Evolutionary conservation across 2,797 vertebrate genomes (phyloP).

Genomic region (Bovichtus variegatus): DNA sequence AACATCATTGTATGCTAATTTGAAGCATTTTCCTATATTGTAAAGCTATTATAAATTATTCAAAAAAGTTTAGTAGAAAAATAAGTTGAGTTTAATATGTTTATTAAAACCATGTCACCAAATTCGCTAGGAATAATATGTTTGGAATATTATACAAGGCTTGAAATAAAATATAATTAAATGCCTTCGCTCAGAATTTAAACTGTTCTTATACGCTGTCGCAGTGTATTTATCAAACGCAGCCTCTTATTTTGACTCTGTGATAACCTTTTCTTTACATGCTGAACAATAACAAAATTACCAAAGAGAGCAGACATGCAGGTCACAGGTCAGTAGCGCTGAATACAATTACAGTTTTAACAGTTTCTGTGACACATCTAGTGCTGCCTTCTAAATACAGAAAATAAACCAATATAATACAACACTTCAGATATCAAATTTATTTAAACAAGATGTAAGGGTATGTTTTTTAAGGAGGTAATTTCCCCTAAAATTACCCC

Average conservation of each 20-base stretch:
- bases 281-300: slow-evolving; percentile 9
- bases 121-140: slow-evolving; percentile 1
- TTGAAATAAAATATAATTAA: neutral
- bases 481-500: neutral
- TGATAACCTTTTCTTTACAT: neutral
- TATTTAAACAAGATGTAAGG: neutral
- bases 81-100: neutral
- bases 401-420: neutral
- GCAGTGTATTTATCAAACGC: slow-evolving; percentile 1
- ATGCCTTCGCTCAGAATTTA: neutral
- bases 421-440: neutral
- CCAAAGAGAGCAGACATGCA: neutral
- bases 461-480: no score
- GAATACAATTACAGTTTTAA: slow-evolving; percentile 9
- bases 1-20: neutral
- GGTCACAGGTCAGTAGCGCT: neutral
- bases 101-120: neutral
- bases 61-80: neutral
- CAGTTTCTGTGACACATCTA: neutral
- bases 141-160: neutral
- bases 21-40: neutral
- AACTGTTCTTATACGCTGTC: neutral
- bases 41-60: neutral
- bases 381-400: neutral
- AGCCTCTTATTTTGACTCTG: neutral